These are phyloP conservation scores for Colletes gigas DNA, from an alignment of 1,140 invertebrate species.

Conservation along the genomic window DNA sequence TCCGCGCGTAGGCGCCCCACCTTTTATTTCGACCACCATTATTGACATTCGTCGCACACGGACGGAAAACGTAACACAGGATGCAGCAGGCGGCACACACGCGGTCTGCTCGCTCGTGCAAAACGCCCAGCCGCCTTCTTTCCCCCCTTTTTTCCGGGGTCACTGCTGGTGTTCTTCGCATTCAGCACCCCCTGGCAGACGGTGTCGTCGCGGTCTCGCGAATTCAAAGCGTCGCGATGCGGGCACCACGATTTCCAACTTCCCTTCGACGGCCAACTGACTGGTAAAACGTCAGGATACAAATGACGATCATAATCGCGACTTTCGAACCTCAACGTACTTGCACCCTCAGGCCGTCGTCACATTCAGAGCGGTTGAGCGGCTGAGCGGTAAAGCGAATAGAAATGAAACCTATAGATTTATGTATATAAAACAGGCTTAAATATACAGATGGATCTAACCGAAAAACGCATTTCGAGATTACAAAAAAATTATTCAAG, in stretches of 20 bases:
- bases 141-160: slow-evolving; percentile 18
- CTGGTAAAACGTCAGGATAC: neutral
- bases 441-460: too few species aligned
- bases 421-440: too few species aligned
- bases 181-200: slow-evolving; percentile 22
- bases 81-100: slow-evolving; percentile 36
- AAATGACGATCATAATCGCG: neutral
- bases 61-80: slow-evolving; percentile 34
- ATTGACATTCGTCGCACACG: slow-evolving; percentile 44
- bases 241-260: slow-evolving; percentile 24
- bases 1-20: neutral
- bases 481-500: too few species aligned
- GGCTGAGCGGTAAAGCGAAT: too few species aligned
- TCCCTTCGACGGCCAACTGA: neutral
- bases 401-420: too few species aligned
- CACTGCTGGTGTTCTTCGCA: slow-evolving; percentile 24
- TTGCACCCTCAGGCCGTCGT: too few species aligned
- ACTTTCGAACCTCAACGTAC: too few species aligned
- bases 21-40: slow-evolving; percentile 46
- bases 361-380: too few species aligned
- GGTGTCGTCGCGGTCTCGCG: slow-evolving; percentile 1
- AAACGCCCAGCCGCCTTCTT: slow-evolving; percentile 14
- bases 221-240: slow-evolving; percentile 30
- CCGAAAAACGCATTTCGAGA: too few species aligned
- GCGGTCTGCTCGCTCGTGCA: slow-evolving; percentile 50